phyloP scores from a whole-genome alignment of 2,888 invertebrate genomes.

The Orchestes rusci region DNA sequence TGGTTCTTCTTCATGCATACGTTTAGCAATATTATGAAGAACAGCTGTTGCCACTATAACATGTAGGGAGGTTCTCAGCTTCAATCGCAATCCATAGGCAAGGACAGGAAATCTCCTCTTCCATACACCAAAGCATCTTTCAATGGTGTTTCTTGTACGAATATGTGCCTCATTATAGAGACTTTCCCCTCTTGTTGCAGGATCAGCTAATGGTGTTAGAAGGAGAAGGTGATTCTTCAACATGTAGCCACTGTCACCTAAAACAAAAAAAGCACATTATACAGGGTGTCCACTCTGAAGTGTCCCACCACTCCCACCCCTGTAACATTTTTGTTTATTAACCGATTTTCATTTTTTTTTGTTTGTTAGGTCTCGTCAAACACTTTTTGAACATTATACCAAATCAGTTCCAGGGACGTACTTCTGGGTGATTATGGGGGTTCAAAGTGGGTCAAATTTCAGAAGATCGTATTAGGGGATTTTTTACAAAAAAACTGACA shows the following conservation, averaged over 20 bases:
- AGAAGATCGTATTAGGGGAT: too few relatives aligned
- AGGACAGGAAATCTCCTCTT: constrained; percentile 27
- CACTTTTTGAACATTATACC: too few relatives aligned
- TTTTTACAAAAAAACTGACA: too few relatives aligned
- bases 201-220: constrained; percentile 1
- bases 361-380: too few relatives aligned
- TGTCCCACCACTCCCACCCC: too few relatives aligned
- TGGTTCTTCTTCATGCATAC: constrained; percentile 5
- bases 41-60: constrained; percentile 27
- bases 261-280: too few relatives aligned
- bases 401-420: too few relatives aligned
- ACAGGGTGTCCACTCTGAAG: too few relatives aligned
- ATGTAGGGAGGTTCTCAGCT: constrained; percentile 17
- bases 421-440: too few relatives aligned
- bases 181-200: constrained; percentile 9
- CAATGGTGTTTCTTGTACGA: constrained; percentile 23
- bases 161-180: constrained; percentile 28
- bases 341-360: too few relatives aligned
- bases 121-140: constrained; percentile 25
- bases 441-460: too few relatives aligned
- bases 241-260: constrained; percentile 3
- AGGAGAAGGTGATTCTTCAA: neutral
- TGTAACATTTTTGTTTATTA: too few relatives aligned
- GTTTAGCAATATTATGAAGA: constrained; percentile 21
- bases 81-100: constrained; percentile 20